Conservation (phyloP, 2,888 invertebrate species). For the Caenorhabditis sp. region DNA sequence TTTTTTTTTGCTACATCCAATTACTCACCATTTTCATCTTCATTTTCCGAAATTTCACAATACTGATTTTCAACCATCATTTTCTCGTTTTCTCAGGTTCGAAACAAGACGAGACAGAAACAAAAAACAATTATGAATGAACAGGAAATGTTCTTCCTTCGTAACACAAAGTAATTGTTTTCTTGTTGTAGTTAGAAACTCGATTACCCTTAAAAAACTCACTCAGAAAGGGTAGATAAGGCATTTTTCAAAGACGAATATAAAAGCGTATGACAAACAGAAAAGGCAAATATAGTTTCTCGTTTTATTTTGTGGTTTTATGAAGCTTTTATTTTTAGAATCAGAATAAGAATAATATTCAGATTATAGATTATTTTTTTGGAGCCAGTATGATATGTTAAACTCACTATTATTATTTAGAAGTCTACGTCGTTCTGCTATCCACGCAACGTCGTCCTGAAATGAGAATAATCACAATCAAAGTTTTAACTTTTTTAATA, state of each 20-base stretch:
- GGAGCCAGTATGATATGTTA: too few species aligned
- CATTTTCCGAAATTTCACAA: not conserved
- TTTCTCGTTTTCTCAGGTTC: not conserved
- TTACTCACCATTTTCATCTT: not conserved
- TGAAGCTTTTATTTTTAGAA: not conserved
- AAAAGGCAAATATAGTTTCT: not conserved
- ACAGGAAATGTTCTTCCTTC: not conserved
- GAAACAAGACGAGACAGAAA: not conserved
- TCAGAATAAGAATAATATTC: not conserved
- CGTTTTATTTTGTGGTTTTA: not conserved
- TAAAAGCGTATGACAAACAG: constrained; percentile 2
- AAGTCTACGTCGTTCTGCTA: constrained; percentile 23
- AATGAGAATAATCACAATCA: not conserved
- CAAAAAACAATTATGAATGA: not conserved
- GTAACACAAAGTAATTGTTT: not conserved
- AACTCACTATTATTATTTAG: constrained; percentile 13
- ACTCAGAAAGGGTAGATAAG: constrained; percentile 36
- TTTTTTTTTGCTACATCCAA: not conserved
- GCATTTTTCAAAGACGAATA: constrained; percentile 8
- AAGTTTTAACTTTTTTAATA: not conserved
- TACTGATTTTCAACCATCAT: not conserved
- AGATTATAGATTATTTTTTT: not conserved
- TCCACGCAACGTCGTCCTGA: constrained; percentile 7
- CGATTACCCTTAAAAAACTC: constrained; percentile 8
- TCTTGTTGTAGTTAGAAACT: not conserved